Evolutionary conservation across 2,113 vertebrate species (phyloP).

Genomic region (Macquaria ambigua): DNA sequence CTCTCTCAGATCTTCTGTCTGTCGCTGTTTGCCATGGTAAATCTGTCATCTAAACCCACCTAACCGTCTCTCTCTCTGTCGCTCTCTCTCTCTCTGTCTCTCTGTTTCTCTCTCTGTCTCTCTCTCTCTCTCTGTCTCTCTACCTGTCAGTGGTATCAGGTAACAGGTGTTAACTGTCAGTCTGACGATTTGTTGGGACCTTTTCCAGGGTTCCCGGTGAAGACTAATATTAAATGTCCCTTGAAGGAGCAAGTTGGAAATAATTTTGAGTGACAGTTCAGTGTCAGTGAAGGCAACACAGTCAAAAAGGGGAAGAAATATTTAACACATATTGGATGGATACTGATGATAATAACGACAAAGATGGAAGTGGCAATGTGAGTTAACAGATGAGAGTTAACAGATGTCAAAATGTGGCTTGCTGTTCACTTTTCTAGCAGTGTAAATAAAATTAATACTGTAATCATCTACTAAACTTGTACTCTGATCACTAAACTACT

Average conservation of each 20-base stretch:
- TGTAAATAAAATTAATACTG: neutral
- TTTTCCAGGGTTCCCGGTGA: neutral
- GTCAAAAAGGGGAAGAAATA: neutral
- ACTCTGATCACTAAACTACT: slow-evolving; percentile 2
- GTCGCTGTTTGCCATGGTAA: slow-evolving; percentile 36
- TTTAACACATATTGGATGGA: neutral
- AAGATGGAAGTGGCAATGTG: neutral
- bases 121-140: slow-evolving; percentile 29
- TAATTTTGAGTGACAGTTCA: neutral
- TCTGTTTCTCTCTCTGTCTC: slow-evolving; percentile 29
- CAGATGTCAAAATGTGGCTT: neutral
- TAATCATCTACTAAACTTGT: neutral
- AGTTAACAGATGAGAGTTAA: slow-evolving; percentile 8
- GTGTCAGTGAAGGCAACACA: neutral
- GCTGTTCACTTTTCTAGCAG: neutral
- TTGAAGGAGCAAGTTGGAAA: neutral
- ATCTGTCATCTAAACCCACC: slow-evolving; percentile 50
- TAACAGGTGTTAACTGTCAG: slow-evolving; percentile 56
- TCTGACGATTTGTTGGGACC: slow-evolving; percentile 6
- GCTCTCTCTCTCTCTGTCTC: slow-evolving; percentile 28
- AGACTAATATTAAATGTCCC: slow-evolving; percentile 25
- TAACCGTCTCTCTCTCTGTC: slow-evolving; percentile 16
- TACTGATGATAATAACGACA: neutral
- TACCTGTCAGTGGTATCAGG: slow-evolving; percentile 40
- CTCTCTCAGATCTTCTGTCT: slow-evolving; percentile 48